phyloP scores from a whole-genome alignment of 2,797 vertebrate species.

The Pangasius krempfi region DNA sequence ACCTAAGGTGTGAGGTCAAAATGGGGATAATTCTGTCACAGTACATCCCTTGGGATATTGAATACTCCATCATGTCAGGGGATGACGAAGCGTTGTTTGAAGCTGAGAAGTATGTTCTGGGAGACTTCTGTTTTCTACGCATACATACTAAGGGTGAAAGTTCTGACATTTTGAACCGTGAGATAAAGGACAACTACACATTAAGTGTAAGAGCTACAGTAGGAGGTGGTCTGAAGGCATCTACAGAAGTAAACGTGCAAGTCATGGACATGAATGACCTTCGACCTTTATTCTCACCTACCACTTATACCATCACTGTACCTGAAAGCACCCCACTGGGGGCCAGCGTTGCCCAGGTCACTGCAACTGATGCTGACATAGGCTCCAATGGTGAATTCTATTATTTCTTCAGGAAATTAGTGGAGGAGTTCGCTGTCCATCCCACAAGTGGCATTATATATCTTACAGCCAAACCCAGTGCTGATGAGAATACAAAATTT shows the following conservation, averaged over 20 bases:
- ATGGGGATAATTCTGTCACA: slow-evolving; percentile 87
- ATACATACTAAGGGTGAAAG: slow-evolving; percentile 91
- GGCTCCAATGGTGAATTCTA: slow-evolving; percentile 96
- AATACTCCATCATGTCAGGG: slow-evolving; percentile 88
- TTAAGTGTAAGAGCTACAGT: slow-evolving; percentile 86
- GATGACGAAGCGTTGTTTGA: slow-evolving; percentile 91
- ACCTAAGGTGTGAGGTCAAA: slow-evolving; percentile 83
- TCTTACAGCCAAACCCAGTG: slow-evolving; percentile 83
- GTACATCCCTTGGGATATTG: slow-evolving; percentile 79
- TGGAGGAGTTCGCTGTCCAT: slow-evolving; percentile 90
- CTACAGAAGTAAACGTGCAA: slow-evolving; percentile 83
- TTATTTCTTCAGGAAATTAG: slow-evolving; percentile 90
- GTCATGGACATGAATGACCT: slow-evolving; percentile 97
- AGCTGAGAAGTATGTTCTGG: slow-evolving; percentile 87
- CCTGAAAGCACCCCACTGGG: slow-evolving; percentile 88
- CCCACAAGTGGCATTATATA: slow-evolving; percentile 89
- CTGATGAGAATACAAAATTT: slow-evolving; percentile 76
- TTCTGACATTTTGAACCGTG: slow-evolving; percentile 88
- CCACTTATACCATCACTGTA: slow-evolving; percentile 88
- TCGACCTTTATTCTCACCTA: slow-evolving; percentile 93
- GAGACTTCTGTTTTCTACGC: slow-evolving; percentile 95
- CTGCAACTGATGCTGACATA: slow-evolving; percentile 93
- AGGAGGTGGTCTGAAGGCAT: slow-evolving; percentile 80
- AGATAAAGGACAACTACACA: slow-evolving; percentile 91
- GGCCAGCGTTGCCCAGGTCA: slow-evolving; percentile 86